Evolutionary conservation across 2,888 invertebrate species (phyloP), one percentile per base, ranked within the genome.

Genomic region (Orthonychiurus folsomi): DNA sequence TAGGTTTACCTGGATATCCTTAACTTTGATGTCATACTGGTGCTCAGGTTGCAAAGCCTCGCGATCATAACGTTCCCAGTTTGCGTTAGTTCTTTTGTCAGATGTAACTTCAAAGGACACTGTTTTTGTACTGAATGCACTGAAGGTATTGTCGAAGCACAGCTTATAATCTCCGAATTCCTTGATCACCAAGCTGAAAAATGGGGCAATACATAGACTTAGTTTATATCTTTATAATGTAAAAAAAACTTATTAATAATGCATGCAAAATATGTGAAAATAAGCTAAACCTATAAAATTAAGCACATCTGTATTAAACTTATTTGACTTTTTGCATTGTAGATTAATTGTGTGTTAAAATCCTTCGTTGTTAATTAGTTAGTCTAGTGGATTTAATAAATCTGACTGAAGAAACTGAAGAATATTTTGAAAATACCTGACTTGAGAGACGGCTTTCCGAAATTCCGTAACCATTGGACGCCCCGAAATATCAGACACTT

Each of bases 71-170:
- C 75, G 75, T 52, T 78, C 77, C 3, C 77, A 77, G 0, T 80
- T 79, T 0, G 81, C 82, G 26, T 84, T 84, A 23, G 80, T 79
- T 52, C 85, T 85, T 60, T 71, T 73, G 59, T 76, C 77, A 3
- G 88, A 81, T 68, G 85, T 79, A 12, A 92, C 75, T 74, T 89
- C 89, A 75, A 92, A 89, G 76, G 88, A 90, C 0, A 92, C 86
- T 0, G 88, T 86, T 76, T 93, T 93, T 18, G 82, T 79, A 69
- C 88, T 88, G 74, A 88, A 89, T n/a, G 84, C 79, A 76, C 89
- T 90, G 76, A 87, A 88, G 0, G 84, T 85, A 76, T 93, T 93
- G 75, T 93, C 93, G 74, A 93, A 90, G 74, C 93, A 93, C 73
- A 93, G 83, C 66, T 85, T 82, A 76, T 88, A 91, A 75, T 89